Conservation (phyloP, 2,113 vertebrate species). For the chimpanzee (Pan troglodytes) region DNA sequence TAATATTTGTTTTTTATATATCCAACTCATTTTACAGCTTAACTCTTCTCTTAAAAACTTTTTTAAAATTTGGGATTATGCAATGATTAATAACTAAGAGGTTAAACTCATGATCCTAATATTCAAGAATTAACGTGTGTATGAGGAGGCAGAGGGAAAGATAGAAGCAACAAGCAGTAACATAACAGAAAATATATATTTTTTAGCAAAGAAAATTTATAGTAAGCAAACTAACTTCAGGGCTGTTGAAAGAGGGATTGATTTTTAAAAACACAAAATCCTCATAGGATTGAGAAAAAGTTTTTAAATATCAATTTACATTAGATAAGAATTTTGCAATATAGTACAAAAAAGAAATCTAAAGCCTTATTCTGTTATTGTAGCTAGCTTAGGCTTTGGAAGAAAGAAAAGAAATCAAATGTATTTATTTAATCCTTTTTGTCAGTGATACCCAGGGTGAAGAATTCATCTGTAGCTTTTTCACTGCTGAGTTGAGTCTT, state of each 20-base stretch:
- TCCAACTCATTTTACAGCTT: not conserved
- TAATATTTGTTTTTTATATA: not conserved
- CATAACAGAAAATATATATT: not conserved
- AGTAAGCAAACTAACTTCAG: conserved; percentile 41
- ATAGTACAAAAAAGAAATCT: conserved; percentile 44
- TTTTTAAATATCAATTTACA: conserved; percentile 71
- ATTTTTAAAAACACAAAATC: conserved; percentile 56
- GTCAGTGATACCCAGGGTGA: conserved; percentile 56
- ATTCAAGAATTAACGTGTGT: not conserved
- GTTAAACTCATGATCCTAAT: not conserved
- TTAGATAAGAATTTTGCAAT: conserved; percentile 66
- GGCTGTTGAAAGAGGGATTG: conserved; percentile 48
- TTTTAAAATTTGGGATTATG: not conserved
- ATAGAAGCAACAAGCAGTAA: not conserved
- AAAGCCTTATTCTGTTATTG: conserved; percentile 55
- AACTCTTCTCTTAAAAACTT: not conserved
- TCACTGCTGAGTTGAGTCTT: conserved; percentile 25
- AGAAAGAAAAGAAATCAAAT: conserved; percentile 61
- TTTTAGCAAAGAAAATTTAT: conserved; percentile 2
- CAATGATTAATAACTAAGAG: not conserved
- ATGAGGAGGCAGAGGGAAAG: not conserved
- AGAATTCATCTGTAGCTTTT: conserved; percentile 62
- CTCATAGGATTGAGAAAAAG: conserved; percentile 53
- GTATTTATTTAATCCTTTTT: conserved; percentile 68
- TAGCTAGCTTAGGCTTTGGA: conserved; percentile 43